Conservation (phyloP, 2,888 invertebrate species). For the Notodonta dromedarius region DNA sequence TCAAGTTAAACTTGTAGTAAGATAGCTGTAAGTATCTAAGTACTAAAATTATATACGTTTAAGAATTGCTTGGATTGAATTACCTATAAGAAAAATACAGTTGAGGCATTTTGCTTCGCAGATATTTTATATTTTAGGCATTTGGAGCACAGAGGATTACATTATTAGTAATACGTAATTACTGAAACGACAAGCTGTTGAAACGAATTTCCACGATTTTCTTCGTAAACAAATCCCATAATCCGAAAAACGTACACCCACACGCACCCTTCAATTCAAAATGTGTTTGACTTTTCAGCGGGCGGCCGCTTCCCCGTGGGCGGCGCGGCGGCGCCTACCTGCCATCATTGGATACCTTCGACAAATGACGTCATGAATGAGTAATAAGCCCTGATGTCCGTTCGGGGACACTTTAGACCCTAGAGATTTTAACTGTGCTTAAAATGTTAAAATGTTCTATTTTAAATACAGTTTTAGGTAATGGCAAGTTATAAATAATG, state of each 20-base stretch:
- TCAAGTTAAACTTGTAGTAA: too few relatives aligned
- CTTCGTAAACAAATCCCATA: background rate
- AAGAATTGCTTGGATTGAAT: too few relatives aligned
- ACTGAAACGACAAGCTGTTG: too few relatives aligned
- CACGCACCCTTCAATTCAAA: background rate
- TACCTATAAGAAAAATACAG: too few relatives aligned
- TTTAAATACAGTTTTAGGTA: constrained; percentile 18
- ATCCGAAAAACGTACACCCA: background rate
- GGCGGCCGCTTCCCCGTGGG: background rate
- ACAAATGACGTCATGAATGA: constrained; percentile 31
- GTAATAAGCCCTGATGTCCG: constrained; percentile 29
- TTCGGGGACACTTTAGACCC: constrained; percentile 20
- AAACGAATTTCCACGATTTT: background rate
- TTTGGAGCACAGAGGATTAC: too few relatives aligned
- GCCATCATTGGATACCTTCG: constrained; percentile 5
- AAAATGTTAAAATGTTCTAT: constrained; percentile 23
- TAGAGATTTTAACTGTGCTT: constrained; percentile 18
- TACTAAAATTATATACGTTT: too few relatives aligned
- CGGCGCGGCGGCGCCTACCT: background rate
- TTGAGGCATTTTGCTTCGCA: too few relatives aligned
- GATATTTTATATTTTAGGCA: too few relatives aligned
- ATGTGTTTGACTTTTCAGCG: background rate
- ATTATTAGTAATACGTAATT: too few relatives aligned
- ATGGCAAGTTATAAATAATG: background rate
- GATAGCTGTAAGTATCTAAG: too few relatives aligned